phyloP scores from a whole-genome alignment of 2,113 vertebrate genomes.

The Marcusenius ussheri region DNA sequence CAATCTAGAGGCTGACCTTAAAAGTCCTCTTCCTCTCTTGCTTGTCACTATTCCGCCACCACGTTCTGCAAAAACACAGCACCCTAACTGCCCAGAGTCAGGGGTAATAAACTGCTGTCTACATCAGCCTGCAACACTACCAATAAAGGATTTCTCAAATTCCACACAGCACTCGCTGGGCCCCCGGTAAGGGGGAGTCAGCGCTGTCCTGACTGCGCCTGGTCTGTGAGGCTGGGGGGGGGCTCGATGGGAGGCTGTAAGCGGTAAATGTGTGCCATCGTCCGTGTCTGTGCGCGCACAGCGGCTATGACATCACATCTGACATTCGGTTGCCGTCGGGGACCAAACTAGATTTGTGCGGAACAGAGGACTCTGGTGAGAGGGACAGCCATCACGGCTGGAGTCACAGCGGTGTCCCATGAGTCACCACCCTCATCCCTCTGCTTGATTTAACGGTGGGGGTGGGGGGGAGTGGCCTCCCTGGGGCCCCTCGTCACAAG shows the following conservation, averaged over 20 bases:
- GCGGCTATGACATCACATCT: not conserved
- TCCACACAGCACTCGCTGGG: not conserved
- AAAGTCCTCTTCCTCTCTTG: not conserved
- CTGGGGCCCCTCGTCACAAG: not conserved
- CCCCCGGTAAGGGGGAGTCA: not conserved
- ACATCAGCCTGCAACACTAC: not conserved
- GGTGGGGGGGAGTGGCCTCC: slow-evolving; percentile 5
- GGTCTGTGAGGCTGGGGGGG: not conserved
- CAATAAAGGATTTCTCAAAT: not conserved
- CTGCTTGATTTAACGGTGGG: slow-evolving; percentile 17
- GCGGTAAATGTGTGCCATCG: not conserved
- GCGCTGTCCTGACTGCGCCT: not conserved
- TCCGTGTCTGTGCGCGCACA: not conserved
- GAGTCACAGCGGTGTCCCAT: slow-evolving; percentile 8
- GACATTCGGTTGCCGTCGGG: not conserved
- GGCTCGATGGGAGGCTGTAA: not conserved
- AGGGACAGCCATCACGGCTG: not conserved
- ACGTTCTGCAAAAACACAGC: not conserved
- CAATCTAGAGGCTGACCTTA: not conserved
- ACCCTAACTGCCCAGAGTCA: not conserved
- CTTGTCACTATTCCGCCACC: not conserved
- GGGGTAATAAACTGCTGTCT: not conserved
- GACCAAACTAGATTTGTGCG: not conserved
- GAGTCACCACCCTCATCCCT: not conserved
- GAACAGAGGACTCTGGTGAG: not conserved